phyloP scores from a whole-genome alignment of 2,113 vertebrate species.

The Paramisgurnus dabryanus region DNA sequence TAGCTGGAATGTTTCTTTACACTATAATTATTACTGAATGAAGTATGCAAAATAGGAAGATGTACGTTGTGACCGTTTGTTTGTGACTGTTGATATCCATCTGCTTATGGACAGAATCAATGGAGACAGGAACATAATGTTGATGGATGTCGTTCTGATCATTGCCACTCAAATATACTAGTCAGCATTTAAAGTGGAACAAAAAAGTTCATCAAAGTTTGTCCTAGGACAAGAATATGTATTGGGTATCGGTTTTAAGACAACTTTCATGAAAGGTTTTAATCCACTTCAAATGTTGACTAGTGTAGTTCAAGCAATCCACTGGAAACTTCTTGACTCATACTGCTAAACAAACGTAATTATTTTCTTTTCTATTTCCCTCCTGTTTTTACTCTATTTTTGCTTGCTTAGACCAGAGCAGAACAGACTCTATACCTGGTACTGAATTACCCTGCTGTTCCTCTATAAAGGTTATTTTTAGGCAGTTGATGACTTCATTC shows the following conservation, averaged over 20 bases:
- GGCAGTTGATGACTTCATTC: slow-evolving; percentile 36
- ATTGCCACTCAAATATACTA: not conserved
- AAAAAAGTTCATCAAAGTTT: too few species aligned
- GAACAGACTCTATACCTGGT: not conserved
- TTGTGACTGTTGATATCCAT: too few species aligned
- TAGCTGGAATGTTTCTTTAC: too few species aligned
- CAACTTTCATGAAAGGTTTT: too few species aligned
- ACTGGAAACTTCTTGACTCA: not conserved
- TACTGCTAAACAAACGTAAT: not conserved
- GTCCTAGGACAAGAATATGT: too few species aligned
- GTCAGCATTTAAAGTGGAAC: too few species aligned
- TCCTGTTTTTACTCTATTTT: not conserved
- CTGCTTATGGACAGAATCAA: not conserved
- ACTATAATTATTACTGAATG: not conserved
- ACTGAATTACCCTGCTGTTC: slow-evolving; percentile 9
- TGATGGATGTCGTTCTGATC: not conserved
- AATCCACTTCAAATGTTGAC: too few species aligned
- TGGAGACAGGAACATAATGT: not conserved
- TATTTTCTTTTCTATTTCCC: not conserved
- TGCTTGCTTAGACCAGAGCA: not conserved
- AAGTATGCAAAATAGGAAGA: not conserved
- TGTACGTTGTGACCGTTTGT: not conserved
- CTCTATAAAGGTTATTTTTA: slow-evolving; percentile 10
- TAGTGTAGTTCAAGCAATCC: not conserved
- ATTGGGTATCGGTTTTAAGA: too few species aligned